Evolutionary conservation across 2,888 invertebrate genomes (phyloP).

Genomic region (Stenchaetothrips biformis): DNA sequence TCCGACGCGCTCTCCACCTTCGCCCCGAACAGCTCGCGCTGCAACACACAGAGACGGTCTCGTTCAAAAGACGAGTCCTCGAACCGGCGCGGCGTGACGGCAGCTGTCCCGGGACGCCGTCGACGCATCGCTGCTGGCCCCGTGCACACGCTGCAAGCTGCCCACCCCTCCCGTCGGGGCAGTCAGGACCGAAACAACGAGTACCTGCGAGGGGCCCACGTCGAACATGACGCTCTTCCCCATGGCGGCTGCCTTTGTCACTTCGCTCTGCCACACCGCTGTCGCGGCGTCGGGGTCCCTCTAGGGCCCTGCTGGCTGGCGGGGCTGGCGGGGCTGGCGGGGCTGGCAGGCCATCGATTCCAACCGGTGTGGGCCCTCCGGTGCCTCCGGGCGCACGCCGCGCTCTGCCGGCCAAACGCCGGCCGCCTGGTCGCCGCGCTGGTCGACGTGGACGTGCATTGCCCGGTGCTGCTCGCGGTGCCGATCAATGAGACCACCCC

Average conservation of each 20-base stretch:
- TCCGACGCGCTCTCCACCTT: constrained; percentile 62
- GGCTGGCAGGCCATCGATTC: background rate
- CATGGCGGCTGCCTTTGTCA: background rate
- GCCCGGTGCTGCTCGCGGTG: no score
- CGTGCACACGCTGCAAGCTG: no score
- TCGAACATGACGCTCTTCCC: constrained; percentile 16
- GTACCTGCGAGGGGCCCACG: constrained; percentile 1
- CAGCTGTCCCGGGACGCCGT: no score
- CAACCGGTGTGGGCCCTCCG: background rate
- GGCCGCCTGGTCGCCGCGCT: background rate
- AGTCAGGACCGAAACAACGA: background rate
- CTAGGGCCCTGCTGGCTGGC: no score
- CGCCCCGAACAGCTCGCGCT: constrained; percentile 80
- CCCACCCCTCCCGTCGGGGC: no score
- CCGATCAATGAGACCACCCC: no score
- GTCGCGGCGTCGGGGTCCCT: no score
- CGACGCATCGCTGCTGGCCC: no score
- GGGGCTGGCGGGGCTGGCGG: no score
- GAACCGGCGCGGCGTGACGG: no score
- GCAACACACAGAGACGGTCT: constrained; percentile 43
- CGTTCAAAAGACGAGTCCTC: no score
- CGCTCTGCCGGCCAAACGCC: background rate
- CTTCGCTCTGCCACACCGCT: no score
- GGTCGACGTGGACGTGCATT: background rate
- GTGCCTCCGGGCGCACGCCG: background rate